These are phyloP conservation scores for Dolichomitus sp. DNA, from an alignment of 2,888 invertebrate species.

Conservation along the genomic window DNA sequence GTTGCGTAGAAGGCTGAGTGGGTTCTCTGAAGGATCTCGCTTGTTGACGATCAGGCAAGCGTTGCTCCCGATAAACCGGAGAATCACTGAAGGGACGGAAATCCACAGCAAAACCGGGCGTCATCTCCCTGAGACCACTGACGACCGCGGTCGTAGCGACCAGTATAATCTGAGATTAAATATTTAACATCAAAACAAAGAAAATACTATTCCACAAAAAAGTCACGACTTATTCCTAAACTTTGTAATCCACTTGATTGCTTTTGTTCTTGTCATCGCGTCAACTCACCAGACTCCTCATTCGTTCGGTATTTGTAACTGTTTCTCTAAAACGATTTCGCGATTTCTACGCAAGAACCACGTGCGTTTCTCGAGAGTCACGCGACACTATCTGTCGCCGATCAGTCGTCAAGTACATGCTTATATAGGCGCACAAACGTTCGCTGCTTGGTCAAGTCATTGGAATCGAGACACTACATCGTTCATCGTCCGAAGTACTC, in stretches of 20 bases:
- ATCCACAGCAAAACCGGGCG: slow-evolving; percentile 67
- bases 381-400: slow-evolving; percentile 61
- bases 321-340: not conserved
- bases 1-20: slow-evolving; percentile 1
- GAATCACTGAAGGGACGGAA: slow-evolving; percentile 72
- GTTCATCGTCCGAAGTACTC: slow-evolving; percentile 28
- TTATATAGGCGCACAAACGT: slow-evolving; percentile 67
- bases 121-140: slow-evolving; percentile 68
- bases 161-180: slow-evolving; percentile 73
- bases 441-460: too few relatives aligned
- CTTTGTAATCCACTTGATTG: not conserved
- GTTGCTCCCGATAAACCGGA: slow-evolving; percentile 61
- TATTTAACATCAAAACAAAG: not conserved
- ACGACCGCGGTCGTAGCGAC: slow-evolving; percentile 70
- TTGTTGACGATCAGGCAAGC: slow-evolving; percentile 64
- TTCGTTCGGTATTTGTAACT: slow-evolving; percentile 18
- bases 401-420: slow-evolving; percentile 38
- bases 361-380: slow-evolving; percentile 14
- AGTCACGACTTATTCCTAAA: slow-evolving; percentile 9
- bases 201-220: slow-evolving; percentile 33
- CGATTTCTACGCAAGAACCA: not conserved
- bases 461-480: not conserved
- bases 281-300: slow-evolving; percentile 66
- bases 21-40: slow-evolving; percentile 52
- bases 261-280: not conserved